Evolutionary conservation across 1,140 invertebrate species (phyloP).

Genomic region (Zaprionus davidi): DNA sequence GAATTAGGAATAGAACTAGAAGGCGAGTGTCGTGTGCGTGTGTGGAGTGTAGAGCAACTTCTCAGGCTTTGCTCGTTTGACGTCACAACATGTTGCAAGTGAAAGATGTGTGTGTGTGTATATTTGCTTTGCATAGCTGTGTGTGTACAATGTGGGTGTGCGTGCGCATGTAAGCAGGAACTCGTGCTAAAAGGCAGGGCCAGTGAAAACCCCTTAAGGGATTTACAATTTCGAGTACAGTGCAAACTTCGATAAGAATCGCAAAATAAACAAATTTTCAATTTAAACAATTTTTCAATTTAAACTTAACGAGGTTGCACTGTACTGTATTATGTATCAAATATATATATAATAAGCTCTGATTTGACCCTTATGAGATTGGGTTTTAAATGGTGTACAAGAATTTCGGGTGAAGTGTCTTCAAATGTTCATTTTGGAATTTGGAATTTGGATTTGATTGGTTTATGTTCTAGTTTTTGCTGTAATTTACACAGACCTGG

Average conservation of each 20-base stretch:
- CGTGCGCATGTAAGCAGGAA: background rate
- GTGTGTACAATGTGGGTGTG: constrained; percentile 23
- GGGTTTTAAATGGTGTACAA: background rate
- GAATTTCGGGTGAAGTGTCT: constrained; percentile 4
- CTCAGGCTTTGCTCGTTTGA: background rate
- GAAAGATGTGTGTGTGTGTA: background rate
- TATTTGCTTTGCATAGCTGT: constrained; percentile 34
- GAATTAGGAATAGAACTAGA: no score
- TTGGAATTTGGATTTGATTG: constrained; percentile 33
- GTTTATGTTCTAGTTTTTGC: constrained; percentile 49
- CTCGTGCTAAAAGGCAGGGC: background rate
- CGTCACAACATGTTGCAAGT: constrained; percentile 1
- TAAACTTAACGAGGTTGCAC: background rate
- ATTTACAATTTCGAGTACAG: background rate
- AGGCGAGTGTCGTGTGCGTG: background rate
- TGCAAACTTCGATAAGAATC: background rate
- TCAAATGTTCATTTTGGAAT: background rate
- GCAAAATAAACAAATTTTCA: background rate
- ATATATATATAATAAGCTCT: background rate
- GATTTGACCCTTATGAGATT: background rate
- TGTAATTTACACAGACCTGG: constrained; percentile 84
- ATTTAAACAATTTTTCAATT: background rate
- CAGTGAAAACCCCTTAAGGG: background rate
- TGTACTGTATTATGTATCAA: background rate
- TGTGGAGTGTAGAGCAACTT: background rate